A percentile compares a stretch with the other conserved stretches of the same genome.
Conservation (phyloP, 2,113 vertebrate genomes). For the Myotis yumanensis region DNA sequence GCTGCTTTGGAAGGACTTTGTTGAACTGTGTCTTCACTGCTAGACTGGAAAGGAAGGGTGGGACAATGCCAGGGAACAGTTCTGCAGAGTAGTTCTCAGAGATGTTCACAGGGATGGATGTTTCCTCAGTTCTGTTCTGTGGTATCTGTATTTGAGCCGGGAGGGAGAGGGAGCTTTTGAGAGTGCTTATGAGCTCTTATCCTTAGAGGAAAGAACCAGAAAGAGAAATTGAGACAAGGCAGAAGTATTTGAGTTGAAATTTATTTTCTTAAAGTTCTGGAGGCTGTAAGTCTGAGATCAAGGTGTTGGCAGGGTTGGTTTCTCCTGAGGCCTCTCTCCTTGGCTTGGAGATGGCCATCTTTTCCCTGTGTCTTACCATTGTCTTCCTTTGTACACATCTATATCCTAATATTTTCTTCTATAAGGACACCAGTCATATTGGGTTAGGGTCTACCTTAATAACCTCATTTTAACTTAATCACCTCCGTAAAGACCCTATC, state of each 20-base stretch:
- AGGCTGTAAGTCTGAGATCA: neutral
- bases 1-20: neutral
- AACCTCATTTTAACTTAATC: constrained; percentile 3
- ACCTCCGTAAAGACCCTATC: neutral
- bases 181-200: constrained; percentile 70
- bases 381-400: neutral
- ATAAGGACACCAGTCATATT: neutral
- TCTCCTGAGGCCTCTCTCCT: neutral
- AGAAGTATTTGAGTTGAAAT: neutral
- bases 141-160: constrained; percentile 53
- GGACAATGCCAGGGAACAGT: neutral
- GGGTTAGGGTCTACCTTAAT: neutral
- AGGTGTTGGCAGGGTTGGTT: neutral
- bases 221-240: neutral
- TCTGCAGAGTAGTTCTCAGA: constrained; percentile 73
- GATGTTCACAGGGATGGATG: constrained; percentile 71
- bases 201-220: constrained; percentile 53
- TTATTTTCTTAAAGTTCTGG: neutral
- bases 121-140: constrained; percentile 65
- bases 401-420: neutral
- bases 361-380: neutral
- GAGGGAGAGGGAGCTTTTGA: constrained; percentile 71
- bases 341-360: neutral
- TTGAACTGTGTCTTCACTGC: neutral
- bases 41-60: constrained; percentile 29